These are phyloP conservation scores for Gallirallus australis DNA, from an alignment of 2,797 vertebrate species.

Conservation along the genomic window DNA sequence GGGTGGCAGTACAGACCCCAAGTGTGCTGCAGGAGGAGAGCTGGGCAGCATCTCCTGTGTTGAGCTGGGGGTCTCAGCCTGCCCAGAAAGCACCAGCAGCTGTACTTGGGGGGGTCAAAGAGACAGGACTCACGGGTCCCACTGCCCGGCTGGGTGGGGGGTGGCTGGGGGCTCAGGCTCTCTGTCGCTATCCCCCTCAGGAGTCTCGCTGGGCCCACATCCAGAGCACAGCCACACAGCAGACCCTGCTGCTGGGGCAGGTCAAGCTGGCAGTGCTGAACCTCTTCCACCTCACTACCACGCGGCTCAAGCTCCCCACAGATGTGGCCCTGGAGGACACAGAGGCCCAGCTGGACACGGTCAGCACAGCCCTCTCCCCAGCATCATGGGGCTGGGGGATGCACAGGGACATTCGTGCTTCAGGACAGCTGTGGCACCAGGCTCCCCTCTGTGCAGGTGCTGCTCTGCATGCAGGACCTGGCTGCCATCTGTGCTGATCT, in stretches of 20 bases:
- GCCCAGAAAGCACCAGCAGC: background rate
- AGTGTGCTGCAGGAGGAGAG: background rate
- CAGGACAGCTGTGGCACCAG: background rate
- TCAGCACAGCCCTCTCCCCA: conserved; percentile 40
- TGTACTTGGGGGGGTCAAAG: too few species aligned
- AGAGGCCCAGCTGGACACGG: conserved; percentile 84
- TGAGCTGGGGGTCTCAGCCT: accelerated
- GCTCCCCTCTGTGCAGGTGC: conserved; percentile 71
- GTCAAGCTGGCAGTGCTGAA: conserved; percentile 82
- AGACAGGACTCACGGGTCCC: accelerated
- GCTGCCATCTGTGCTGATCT: conserved; percentile 61
- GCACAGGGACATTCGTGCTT: accelerated
- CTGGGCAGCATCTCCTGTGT: accelerated
- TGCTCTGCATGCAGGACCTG: conserved; percentile 79
- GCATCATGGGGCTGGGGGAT: too few species aligned
- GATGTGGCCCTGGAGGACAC: conserved; percentile 79
- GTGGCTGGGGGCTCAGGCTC: too few species aligned
- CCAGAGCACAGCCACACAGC: conserved; percentile 79
- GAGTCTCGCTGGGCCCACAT: conserved; percentile 84
- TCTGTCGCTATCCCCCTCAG: conserved; percentile 62
- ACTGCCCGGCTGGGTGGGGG: too few species aligned
- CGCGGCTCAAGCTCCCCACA: background rate
- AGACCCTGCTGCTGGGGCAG: conserved; percentile 82
- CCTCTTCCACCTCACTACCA: conserved; percentile 81
- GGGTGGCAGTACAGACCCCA: background rate